A percentile compares a stretch with the other conserved stretches of the same genome.
Conservation (phyloP, 1,140 invertebrate species). For the Lycorma delicatula region DNA sequence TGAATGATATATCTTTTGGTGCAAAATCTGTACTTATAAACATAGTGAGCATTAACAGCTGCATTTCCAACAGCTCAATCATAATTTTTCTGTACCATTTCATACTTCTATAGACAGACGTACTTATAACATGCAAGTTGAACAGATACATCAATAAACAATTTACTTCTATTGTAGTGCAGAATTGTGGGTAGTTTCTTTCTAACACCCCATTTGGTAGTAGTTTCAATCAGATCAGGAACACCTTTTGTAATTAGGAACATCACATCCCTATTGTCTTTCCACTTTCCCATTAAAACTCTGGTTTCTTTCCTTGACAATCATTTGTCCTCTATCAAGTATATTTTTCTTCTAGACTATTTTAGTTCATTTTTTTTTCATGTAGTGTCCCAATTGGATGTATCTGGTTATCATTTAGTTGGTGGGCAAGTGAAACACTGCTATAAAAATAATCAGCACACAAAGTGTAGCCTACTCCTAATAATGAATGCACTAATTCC, state of each 20-base stretch:
- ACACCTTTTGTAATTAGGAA: background rate
- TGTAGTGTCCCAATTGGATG: constrained; percentile 21
- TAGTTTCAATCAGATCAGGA: background rate
- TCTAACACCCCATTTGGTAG: background rate
- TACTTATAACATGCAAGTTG: background rate
- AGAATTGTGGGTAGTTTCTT: background rate
- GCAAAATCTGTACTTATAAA: background rate
- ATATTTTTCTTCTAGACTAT: no score
- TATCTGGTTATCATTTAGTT: constrained; percentile 13
- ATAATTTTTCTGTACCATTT: background rate
- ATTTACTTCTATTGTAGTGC: background rate
- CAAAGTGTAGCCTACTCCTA: no score
- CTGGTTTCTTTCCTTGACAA: no score
- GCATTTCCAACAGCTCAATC: background rate
- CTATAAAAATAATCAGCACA: constrained; percentile 23
- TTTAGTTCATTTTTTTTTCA: constrained; percentile 4
- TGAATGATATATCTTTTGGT: no score
- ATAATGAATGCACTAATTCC: no score
- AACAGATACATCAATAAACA: background rate
- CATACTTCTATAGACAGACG: background rate
- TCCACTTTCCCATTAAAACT: no score
- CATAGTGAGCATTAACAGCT: background rate
- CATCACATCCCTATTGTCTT: no score
- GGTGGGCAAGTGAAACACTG: constrained; percentile 17
- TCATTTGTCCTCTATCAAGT: no score